phyloP scores from a whole-genome alignment of 2,888 invertebrate species.

The Papilio protenor region DNA sequence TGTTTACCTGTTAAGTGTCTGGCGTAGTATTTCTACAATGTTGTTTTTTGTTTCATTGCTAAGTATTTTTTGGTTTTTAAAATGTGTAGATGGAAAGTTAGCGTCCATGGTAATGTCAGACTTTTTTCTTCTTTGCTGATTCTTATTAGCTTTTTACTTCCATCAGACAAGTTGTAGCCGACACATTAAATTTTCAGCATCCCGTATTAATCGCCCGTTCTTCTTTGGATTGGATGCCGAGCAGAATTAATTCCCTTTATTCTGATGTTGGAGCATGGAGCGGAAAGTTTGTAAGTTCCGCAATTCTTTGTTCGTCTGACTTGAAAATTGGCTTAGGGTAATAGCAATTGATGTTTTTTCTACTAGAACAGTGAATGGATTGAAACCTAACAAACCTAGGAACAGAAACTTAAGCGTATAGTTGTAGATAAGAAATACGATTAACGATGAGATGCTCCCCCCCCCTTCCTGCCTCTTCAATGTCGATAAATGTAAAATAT shows the following conservation, averaged over 20 bases:
- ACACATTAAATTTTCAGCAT: slow-evolving; percentile 61
- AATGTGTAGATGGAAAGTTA: slow-evolving; percentile 36
- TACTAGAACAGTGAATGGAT: too few relatives aligned
- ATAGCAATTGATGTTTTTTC: too few relatives aligned
- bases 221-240: slow-evolving; percentile 80
- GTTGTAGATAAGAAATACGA: too few relatives aligned
- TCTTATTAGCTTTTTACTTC: background rate
- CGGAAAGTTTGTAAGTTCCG: slow-evolving; percentile 74
- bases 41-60: slow-evolving; percentile 22
- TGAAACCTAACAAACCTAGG: too few relatives aligned
- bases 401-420: too few relatives aligned
- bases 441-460: too few relatives aligned
- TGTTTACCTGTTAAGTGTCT: background rate
- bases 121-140: background rate
- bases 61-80: slow-evolving; percentile 31
- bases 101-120: slow-evolving; percentile 44
- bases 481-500: too few relatives aligned
- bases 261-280: slow-evolving; percentile 82
- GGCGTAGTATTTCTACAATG: slow-evolving; percentile 13
- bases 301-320: background rate
- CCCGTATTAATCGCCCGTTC: slow-evolving; percentile 77
- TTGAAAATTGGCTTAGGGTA: background rate
- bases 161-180: background rate
- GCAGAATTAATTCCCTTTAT: slow-evolving; percentile 77
- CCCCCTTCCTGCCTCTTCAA: too few relatives aligned